Evolutionary conservation across 1,140 invertebrate species (phyloP).

Genomic region (Psix sp.): DNA sequence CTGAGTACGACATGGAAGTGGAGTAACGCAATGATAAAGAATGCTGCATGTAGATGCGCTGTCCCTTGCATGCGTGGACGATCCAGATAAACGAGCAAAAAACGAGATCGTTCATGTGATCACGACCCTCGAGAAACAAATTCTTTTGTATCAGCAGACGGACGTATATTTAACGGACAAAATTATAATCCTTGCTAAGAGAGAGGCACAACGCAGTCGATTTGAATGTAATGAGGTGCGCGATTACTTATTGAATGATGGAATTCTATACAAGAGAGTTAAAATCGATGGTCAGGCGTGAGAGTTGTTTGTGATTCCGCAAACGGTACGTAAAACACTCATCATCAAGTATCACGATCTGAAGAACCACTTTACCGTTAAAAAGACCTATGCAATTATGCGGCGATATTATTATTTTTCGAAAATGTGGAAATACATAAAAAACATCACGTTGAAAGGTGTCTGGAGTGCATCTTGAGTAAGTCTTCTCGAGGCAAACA

Average conservation of each 20-base stretch:
- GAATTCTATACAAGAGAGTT: slow-evolving; percentile 2
- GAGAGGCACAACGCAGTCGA: neutral
- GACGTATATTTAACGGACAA: neutral
- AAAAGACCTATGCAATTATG: no score
- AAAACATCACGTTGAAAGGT: no score
- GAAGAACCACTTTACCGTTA: no score
- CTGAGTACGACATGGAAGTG: slow-evolving; percentile 10
- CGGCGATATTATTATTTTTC: no score
- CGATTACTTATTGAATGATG: slow-evolving; percentile 2
- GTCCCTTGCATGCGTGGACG: slow-evolving; percentile 50
- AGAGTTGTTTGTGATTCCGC: slow-evolving; percentile 9
- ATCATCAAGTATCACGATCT: slow-evolving; percentile 13
- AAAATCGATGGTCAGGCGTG: neutral
- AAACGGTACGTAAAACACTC: slow-evolving; percentile 1
- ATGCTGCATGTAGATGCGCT: slow-evolving; percentile 68
- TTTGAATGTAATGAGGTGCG: neutral
- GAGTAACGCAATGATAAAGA: slow-evolving; percentile 7
- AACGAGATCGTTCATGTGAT: neutral
- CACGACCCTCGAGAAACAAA: slow-evolving; percentile 1
- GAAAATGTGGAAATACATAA: no score
- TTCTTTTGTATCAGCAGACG: neutral
- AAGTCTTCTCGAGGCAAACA: no score
- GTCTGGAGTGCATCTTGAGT: no score
- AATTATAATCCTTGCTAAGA: neutral
- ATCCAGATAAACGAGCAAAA: neutral